Base-by-base conservation (phyloP, 2,113 vertebrate species). In the Cyrtonyx montezumae region DNA sequence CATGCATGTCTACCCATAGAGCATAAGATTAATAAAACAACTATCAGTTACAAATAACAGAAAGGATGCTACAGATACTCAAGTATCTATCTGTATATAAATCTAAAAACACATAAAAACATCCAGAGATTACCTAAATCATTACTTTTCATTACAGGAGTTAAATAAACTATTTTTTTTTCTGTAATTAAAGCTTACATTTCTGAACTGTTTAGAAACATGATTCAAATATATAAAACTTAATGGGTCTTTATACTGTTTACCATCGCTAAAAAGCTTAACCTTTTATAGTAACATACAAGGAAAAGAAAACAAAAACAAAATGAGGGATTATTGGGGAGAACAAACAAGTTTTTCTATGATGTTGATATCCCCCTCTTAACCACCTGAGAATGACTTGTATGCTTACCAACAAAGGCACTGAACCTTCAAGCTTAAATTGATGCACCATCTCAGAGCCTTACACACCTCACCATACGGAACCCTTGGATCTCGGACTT, bases 131-230 rank as follows among this genome's bases (percentile, higher is more conserved):
- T 56, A 43, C 11, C 12, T 45, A 62, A 74, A 87, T 49, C 8
- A 45, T 71, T 56, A 56, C 12, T 79, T 46, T 32, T 53, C 4
- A 78, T 62, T 49, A 56, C 17, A 56, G 56, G 56, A 46, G 36
- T 56, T 65, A 93, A 87, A 91, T 45, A 88, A 32, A 26, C 34
- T 82, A 56, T 70, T 56, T 4, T 59, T 73, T 56, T 4, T 43
- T 76, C 30, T 74, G 36, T 12, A 81, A 90, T 15, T 73, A 74
- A 63, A 96, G 42, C 15, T 36, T 83, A 8, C 8, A 51, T 73
- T 90, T 92, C 74, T 73, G 53, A 68, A 90, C n/a, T 91, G 79
- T 79, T 93, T 86, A 73, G 53, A 95, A 90, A 76, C 13, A 30
- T 23, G 13, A 23, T 46, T 75, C 71, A 25, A 88, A 18, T 81